These are phyloP conservation scores for Troilus luridus DNA, from an alignment of 2,888 invertebrate species.

Conservation along the genomic window DNA sequence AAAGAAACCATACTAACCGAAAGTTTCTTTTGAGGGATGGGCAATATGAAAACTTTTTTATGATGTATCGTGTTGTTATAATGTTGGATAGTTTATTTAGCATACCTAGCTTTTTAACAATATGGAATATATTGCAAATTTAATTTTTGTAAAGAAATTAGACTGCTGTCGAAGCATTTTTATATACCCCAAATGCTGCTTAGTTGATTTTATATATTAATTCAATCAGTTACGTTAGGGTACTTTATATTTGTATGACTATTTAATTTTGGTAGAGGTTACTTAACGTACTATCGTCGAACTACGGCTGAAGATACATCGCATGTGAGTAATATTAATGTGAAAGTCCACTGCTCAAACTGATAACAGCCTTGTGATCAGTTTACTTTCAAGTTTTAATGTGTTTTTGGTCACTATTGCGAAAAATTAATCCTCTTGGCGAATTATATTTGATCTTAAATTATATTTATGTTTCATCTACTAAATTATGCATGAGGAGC, in stretches of 20 bases:
- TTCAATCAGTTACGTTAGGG: not conserved
- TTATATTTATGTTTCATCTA: not conserved
- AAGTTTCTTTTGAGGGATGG: conserved; percentile 45
- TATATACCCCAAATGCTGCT: conserved; percentile 1
- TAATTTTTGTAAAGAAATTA: conserved; percentile 39
- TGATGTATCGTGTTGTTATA: conserved; percentile 50
- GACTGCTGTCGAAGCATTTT: conserved; percentile 38
- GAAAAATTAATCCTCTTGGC: not conserved
- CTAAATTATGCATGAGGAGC: not conserved
- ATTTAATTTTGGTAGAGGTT: not conserved
- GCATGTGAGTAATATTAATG: not conserved
- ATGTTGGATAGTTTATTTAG: conserved; percentile 63
- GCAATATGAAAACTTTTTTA: conserved; percentile 50
- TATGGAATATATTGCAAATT: conserved; percentile 38
- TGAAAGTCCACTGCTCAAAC: not conserved
- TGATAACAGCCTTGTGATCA: not conserved
- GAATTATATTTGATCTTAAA: not conserved
- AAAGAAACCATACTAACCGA: conserved; percentile 36
- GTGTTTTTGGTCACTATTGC: not conserved
- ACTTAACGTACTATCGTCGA: not conserved
- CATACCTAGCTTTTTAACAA: conserved; percentile 61
- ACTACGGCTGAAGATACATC: not conserved
- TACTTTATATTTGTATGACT: not conserved
- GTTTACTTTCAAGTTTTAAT: not conserved
- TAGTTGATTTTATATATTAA: not conserved